Evolutionary conservation across 2,113 vertebrate genomes (phyloP).

Genomic region (Leptosomus discolor): DNA sequence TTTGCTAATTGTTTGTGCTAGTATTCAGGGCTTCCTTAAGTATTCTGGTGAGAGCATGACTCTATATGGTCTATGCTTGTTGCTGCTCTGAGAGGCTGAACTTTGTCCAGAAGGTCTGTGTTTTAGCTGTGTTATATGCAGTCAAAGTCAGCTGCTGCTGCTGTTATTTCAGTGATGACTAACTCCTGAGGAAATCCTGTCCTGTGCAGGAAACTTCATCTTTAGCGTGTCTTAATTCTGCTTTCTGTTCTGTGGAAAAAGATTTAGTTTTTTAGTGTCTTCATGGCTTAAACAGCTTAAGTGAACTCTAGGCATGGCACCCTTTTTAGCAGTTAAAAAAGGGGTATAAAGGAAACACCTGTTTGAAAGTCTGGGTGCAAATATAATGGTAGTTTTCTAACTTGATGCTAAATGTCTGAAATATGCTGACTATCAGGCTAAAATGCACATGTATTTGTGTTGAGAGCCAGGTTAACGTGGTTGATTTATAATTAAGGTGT

Average conservation of each 20-base stretch:
- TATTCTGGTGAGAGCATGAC: too few relatives aligned
- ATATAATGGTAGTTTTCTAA: background rate
- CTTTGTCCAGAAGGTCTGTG: background rate
- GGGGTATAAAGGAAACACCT: background rate
- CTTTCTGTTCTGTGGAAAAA: background rate
- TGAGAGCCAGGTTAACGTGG: background rate
- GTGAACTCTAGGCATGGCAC: background rate
- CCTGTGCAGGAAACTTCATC: background rate
- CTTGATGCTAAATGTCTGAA: background rate
- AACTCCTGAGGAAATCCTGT: background rate
- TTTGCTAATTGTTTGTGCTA: background rate
- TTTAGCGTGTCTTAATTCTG: background rate
- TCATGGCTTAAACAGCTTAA: background rate
- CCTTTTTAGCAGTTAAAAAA: background rate
- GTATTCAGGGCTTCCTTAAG: background rate
- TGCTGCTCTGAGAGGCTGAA: accelerated
- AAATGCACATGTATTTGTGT: background rate
- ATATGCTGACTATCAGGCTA: background rate
- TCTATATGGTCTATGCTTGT: accelerated
- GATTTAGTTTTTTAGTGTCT: background rate
- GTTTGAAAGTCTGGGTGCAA: background rate
- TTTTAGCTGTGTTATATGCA: background rate
- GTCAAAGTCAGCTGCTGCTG: background rate
- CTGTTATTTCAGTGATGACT: background rate
- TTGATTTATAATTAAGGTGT: background rate